Conservation (phyloP, 1,140 invertebrate genomes). For the Hermetia illucens region DNA sequence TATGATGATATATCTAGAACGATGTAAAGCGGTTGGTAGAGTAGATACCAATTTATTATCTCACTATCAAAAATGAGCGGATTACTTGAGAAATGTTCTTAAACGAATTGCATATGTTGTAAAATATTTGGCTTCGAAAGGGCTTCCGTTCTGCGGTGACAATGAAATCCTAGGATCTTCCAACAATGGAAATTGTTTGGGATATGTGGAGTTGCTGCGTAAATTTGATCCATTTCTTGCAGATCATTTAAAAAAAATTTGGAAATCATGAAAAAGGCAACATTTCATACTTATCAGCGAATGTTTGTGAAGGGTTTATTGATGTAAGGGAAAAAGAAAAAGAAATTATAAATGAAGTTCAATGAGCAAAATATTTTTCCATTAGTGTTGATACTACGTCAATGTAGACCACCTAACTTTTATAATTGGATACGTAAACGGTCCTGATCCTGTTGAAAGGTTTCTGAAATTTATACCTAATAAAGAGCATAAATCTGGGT, state of each 20-base stretch:
- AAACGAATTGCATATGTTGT: slow-evolving; percentile 12
- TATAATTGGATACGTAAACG: slow-evolving; percentile 22
- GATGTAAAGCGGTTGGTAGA: too few species aligned
- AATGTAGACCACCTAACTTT: slow-evolving; percentile 28
- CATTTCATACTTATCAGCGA: slow-evolving; percentile 12
- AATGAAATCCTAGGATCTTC: slow-evolving; percentile 13
- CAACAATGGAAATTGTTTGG: slow-evolving; percentile 15
- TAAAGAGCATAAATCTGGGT: too few species aligned
- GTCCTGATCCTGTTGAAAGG: slow-evolving; percentile 10
- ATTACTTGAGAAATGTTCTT: slow-evolving; percentile 17
- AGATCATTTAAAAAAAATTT: not conserved
- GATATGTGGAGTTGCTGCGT: slow-evolving; percentile 13
- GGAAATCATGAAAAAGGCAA: slow-evolving; percentile 5
- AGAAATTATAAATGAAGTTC: slow-evolving; percentile 15
- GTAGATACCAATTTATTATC: too few species aligned
- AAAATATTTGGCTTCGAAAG: slow-evolving; percentile 11
- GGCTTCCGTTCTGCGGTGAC: slow-evolving; percentile 11
- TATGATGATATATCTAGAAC: too few species aligned
- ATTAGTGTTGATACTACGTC: slow-evolving; percentile 29
- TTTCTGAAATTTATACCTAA: too few species aligned
- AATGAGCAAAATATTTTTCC: slow-evolving; percentile 24
- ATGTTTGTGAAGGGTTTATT: slow-evolving; percentile 15
- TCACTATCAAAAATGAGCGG: too few species aligned
- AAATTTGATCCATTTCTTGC: slow-evolving; percentile 12
- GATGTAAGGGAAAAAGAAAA: slow-evolving; percentile 15